phyloP scores from a whole-genome alignment of 2,888 invertebrate species.

The Scaptomyza cyrtandrae region DNA sequence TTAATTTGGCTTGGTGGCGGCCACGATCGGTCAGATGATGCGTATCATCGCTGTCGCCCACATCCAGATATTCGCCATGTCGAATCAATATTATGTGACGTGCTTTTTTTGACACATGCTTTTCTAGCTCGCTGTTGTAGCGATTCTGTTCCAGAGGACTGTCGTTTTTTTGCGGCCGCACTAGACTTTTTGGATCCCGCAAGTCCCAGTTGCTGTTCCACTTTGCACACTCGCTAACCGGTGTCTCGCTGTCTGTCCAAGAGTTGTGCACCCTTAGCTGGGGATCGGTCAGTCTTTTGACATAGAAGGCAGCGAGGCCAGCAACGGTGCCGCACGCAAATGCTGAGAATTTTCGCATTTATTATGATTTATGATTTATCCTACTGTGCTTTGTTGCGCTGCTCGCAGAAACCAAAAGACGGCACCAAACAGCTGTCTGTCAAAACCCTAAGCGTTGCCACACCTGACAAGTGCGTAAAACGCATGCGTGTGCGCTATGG shows the following conservation, averaged over 20 bases:
- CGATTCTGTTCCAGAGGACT: slow-evolving; percentile 88
- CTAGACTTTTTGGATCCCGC: slow-evolving; percentile 90
- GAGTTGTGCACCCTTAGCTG: slow-evolving; percentile 87
- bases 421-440: slow-evolving; percentile 45
- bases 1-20: slow-evolving; percentile 92
- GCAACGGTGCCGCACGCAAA: slow-evolving; percentile 88
- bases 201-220: slow-evolving; percentile 97
- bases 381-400: not conserved
- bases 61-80: slow-evolving; percentile 96
- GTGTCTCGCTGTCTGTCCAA: slow-evolving; percentile 87
- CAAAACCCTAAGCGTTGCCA: slow-evolving; percentile 15
- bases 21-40: slow-evolving; percentile 92
- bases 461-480: not conserved
- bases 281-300: slow-evolving; percentile 85
- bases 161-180: slow-evolving; percentile 86
- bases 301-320: slow-evolving; percentile 88
- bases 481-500: slow-evolving; percentile 11
- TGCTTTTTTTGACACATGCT: slow-evolving; percentile 85
- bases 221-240: slow-evolving; percentile 85
- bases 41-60: slow-evolving; percentile 89
- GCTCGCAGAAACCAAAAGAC: slow-evolving; percentile 28
- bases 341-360: slow-evolving; percentile 71
- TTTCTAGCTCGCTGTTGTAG: slow-evolving; percentile 88
- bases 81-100: slow-evolving; percentile 95
- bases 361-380: not conserved